These are phyloP conservation scores for Thera obeliscata DNA, from an alignment of 2,888 invertebrate genomes.

Conservation along the genomic window DNA sequence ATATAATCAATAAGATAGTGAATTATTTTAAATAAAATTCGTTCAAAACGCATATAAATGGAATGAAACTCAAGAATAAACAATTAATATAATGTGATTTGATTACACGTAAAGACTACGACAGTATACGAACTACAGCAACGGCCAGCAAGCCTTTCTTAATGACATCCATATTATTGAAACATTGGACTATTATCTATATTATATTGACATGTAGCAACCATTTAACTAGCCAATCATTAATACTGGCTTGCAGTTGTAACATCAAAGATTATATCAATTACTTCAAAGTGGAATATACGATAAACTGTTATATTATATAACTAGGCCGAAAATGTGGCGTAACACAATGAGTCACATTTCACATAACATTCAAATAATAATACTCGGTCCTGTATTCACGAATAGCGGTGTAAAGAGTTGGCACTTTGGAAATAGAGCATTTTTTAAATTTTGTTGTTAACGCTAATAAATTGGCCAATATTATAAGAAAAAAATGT, in stretches of 20 bases:
- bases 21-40: slow-evolving; percentile 45
- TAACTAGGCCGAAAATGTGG: slow-evolving; percentile 27
- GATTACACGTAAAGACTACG: slow-evolving; percentile 42
- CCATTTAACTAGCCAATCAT: not conserved
- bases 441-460: slow-evolving; percentile 32
- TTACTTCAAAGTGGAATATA: slow-evolving; percentile 25
- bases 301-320: slow-evolving; percentile 4
- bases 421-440: slow-evolving; percentile 43
- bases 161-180: slow-evolving; percentile 20
- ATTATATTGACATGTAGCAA: not conserved
- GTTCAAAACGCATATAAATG: slow-evolving; percentile 58
- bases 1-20: slow-evolving; percentile 47
- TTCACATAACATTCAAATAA: slow-evolving; percentile 9
- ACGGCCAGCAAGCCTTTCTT: slow-evolving; percentile 21
- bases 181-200: slow-evolving; percentile 19
- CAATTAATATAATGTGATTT: slow-evolving; percentile 40
- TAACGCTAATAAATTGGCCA: slow-evolving; percentile 14
- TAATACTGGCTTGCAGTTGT: slow-evolving; percentile 5
- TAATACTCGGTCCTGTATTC: not conserved
- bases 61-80: slow-evolving; percentile 59
- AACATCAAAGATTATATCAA: slow-evolving; percentile 20
- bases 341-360: slow-evolving; percentile 8
- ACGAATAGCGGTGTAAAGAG: slow-evolving; percentile 19
- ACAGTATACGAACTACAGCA: slow-evolving; percentile 24
- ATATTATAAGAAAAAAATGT: not conserved